A percentile compares a stretch with the other conserved stretches of the same genome.
Conservation (phyloP, 2,888 invertebrate species). For the Drosophila rubida region DNA sequence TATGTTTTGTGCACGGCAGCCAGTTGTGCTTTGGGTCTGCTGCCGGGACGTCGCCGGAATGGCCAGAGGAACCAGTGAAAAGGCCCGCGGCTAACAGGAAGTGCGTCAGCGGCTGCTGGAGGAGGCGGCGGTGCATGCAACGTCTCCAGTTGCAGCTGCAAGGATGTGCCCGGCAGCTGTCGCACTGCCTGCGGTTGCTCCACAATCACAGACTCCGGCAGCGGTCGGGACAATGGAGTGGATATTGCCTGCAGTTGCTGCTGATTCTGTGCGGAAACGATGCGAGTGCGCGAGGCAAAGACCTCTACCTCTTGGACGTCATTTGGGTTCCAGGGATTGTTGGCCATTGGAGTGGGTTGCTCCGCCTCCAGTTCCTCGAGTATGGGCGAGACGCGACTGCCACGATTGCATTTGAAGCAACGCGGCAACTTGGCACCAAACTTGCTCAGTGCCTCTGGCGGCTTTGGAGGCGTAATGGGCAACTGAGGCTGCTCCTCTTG, state of each 20-base stretch:
- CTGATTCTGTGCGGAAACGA: conserved; percentile 21
- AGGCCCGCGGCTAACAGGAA: conserved; percentile 41
- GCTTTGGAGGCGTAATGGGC: conserved; percentile 11
- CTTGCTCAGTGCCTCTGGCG: conserved; percentile 1
- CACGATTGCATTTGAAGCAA: conserved; percentile 65
- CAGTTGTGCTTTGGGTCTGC: conserved; percentile 39
- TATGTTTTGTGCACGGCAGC: conserved; percentile 83
- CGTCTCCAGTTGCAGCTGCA: conserved; percentile 51
- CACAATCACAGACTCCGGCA: conserved; percentile 32
- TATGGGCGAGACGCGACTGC: conserved; percentile 69
- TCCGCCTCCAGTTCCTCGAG: conserved; percentile 55
- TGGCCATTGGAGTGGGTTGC: background rate
- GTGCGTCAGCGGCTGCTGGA: background rate
- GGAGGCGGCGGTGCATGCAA: conserved; percentile 25
- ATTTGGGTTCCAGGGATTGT: conserved; percentile 31
- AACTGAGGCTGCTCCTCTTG: conserved; percentile 4
- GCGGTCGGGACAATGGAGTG: background rate
- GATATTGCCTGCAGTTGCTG: conserved; percentile 20
- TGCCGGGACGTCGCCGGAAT: conserved; percentile 59
- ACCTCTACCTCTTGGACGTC: conserved; percentile 55
- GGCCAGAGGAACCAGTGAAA: conserved; percentile 75
- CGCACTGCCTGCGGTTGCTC: conserved; percentile 40
- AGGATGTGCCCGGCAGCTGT: background rate
- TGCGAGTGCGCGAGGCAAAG: conserved; percentile 60
- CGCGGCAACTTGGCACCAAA: conserved; percentile 50